Evolutionary conservation across 2,888 invertebrate species (phyloP), one percentile per base, ranked within the genome.

Genomic region (Himalopsyche japonica): DNA sequence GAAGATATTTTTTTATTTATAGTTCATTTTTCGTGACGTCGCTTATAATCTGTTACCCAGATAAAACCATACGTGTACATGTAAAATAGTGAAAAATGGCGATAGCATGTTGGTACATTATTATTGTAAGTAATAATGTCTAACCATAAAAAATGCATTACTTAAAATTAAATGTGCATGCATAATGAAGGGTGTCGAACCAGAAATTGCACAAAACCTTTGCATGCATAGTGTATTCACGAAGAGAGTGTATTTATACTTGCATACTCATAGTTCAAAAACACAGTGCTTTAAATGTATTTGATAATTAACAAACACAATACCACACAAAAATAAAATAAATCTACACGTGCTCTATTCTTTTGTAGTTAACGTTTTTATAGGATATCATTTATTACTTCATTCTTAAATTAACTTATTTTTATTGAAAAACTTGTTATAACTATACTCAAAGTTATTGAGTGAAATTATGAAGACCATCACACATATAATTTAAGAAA

Each of bases 131-230:
- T 70, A 70, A 70, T 70, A 81, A 82, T 82, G 82, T 57, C 34
- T 32, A 15, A 70, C 84, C 84, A 84, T 82, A 84, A 84, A 84
- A 82, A 84, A 82, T 79, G 80, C 84, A 84, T 82, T 81, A 81
- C 18, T 76, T 70, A 70, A 48, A 82, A 84, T 84, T 84, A 84
- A 84, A 82, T 84, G 43, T 80, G 84, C 84, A 82, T 84, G 80
- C 70, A 79, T 84, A 82, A 84, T 79, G 82, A 84, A 79, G 84
- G 84, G 84, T 82, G 84, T 84, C 79, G 79, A 82, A 84, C 79
- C 57, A 76, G 70, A 84, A 84, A 82, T 84, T 79, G 78, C 64
- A 81, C n/a, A 70, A 47, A 77, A 27, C 27, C 12, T 76, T 47
- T 81, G 76, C 77, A 57, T 76, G 30, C 43, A 81, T 76, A 20